Percentiles rank a stretch among this genome's conserved stretches.
phyloP scores from a whole-genome alignment of 2,113 vertebrate species.

The Ptychochromis oligacanthus region DNA sequence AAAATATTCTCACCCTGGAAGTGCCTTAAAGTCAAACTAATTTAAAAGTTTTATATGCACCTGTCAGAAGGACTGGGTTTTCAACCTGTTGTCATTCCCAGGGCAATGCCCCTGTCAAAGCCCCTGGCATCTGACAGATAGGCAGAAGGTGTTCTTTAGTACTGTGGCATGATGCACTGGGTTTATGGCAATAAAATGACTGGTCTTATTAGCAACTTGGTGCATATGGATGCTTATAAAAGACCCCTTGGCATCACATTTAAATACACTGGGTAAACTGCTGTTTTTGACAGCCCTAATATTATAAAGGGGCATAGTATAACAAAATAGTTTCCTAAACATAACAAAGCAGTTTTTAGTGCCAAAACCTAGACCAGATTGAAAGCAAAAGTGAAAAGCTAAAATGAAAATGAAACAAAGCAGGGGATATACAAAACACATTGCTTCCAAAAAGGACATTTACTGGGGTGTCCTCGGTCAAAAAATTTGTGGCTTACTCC shows the following conservation, averaged over 20 bases:
- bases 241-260: neutral
- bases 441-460: neutral
- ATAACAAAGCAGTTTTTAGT: neutral
- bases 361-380: neutral
- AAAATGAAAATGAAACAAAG: neutral
- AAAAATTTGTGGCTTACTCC: neutral
- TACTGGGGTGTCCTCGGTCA: neutral
- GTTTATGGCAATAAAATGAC: neutral
- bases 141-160: neutral
- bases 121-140: neutral
- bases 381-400: neutral
- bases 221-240: neutral
- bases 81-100: neutral
- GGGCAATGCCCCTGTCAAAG: neutral
- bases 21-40: neutral
- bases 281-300: neutral
- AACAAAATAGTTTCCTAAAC: too few species aligned
- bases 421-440: neutral
- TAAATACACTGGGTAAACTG: neutral
- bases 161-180: neutral
- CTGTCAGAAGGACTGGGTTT: neutral
- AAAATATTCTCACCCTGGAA: neutral
- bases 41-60: neutral
- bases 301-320: neutral
- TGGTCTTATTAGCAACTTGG: neutral